A percentile compares a stretch with the other conserved stretches of the same genome.
Conservation (phyloP, 2,888 invertebrate species). For the Callyntrura guangdongensis region DNA sequence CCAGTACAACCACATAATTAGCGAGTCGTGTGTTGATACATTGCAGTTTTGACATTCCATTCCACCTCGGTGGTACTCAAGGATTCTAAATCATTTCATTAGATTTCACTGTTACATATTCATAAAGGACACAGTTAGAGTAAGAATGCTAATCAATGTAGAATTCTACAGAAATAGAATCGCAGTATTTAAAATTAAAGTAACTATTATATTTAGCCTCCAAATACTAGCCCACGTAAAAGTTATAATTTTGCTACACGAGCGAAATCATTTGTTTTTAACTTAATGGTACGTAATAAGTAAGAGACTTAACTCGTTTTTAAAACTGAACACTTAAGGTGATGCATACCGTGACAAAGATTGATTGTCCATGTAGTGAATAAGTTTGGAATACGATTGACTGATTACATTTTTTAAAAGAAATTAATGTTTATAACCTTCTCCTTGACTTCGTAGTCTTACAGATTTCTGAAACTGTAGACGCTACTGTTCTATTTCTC, state of each 20-base stretch:
- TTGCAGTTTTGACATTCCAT: constrained; percentile 46
- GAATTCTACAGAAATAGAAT: background rate
- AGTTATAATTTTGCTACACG: constrained; percentile 1
- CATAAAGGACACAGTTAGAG: background rate
- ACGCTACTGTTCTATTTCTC: background rate
- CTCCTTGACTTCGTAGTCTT: constrained; percentile 65
- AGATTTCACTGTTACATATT: background rate
- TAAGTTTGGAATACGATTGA: constrained; percentile 63
- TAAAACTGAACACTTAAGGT: constrained; percentile 4
- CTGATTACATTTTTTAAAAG: constrained; percentile 64
- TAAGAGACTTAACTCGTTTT: background rate
- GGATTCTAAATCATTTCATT: background rate
- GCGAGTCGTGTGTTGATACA: constrained; percentile 20
- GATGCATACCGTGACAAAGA: constrained; percentile 24
- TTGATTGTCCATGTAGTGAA: constrained; percentile 11
- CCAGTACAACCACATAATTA: background rate
- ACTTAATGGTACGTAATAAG: background rate
- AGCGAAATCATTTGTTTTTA: constrained; percentile 21
- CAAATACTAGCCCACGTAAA: background rate
- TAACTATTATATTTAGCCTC: background rate
- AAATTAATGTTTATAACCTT: constrained; percentile 58
- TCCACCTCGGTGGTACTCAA: constrained; percentile 7
- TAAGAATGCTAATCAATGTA: background rate
- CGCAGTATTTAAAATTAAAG: constrained; percentile 38
- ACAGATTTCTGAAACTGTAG: constrained; percentile 12